phyloP scores from a whole-genome alignment of 2,797 vertebrate genomes.

The Phrynocephalus forsythii region DNA sequence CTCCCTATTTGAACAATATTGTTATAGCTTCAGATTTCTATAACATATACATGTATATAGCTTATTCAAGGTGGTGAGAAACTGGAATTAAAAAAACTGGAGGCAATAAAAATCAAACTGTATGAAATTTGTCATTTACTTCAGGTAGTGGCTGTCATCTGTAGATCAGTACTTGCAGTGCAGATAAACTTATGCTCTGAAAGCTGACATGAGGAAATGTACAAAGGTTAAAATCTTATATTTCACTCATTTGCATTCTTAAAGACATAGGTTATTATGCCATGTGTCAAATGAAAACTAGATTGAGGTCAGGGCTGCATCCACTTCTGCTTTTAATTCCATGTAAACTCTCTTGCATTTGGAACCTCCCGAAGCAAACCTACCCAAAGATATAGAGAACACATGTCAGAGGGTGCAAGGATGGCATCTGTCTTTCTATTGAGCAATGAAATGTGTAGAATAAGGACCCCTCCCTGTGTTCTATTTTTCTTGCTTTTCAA shows the following conservation, averaged over 20 bases:
- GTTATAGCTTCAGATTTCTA: no score
- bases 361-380: constrained; percentile 26
- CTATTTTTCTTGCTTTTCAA: constrained; percentile 60
- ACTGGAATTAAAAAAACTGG: background rate
- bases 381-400: constrained; percentile 39
- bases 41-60: no score
- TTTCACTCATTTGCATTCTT: background rate
- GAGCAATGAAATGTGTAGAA: constrained; percentile 30
- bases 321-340: background rate
- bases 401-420: background rate
- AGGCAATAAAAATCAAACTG: background rate
- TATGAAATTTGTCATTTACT: background rate
- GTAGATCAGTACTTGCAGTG: background rate
- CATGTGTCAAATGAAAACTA: background rate
- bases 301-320: background rate
- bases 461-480: constrained; percentile 42
- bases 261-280: background rate
- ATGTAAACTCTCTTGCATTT: background rate
- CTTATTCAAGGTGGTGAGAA: background rate
- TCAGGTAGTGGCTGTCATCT: background rate
- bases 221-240: background rate
- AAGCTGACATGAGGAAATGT: background rate
- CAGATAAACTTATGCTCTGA: background rate
- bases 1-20: no score
- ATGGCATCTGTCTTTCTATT: constrained; percentile 52